These are phyloP conservation scores for Euplagia quadripunctaria DNA, from an alignment of 2,888 invertebrate genomes.

Conservation along the genomic window DNA sequence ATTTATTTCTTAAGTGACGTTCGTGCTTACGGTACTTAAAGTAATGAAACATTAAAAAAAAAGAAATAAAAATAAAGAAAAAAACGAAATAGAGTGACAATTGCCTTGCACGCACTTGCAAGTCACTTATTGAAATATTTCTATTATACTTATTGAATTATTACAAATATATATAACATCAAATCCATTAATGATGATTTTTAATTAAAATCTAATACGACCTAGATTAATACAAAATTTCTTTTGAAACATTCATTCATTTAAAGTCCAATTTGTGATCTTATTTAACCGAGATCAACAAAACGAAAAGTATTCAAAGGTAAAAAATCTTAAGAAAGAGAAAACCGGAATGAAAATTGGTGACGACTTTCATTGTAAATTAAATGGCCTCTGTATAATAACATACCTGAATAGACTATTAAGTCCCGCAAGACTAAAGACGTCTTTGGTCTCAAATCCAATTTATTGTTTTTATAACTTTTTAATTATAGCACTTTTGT, in stretches of 20 bases:
- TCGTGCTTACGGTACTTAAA: too few relatives aligned
- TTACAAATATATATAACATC: too few relatives aligned
- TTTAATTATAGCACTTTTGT: neutral
- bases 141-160: too few relatives aligned
- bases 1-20: too few relatives aligned
- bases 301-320: constrained; percentile 47
- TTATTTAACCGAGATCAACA: constrained; percentile 50
- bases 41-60: too few relatives aligned
- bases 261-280: constrained; percentile 48
- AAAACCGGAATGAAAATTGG: constrained; percentile 34
- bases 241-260: constrained; percentile 33
- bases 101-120: too few relatives aligned
- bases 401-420: constrained; percentile 14
- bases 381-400: constrained; percentile 21
- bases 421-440: constrained; percentile 29
- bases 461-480: constrained; percentile 25
- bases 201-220: constrained; percentile 37
- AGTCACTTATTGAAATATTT: too few relatives aligned
- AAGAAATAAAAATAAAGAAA: too few relatives aligned
- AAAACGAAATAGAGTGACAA: too few relatives aligned
- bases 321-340: constrained; percentile 29
- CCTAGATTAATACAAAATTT: constrained; percentile 42
- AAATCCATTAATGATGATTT: constrained; percentile 33
- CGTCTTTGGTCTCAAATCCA: constrained; percentile 32
- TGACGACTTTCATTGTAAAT: constrained; percentile 41